Evolutionary conservation across 1,140 invertebrate species (phyloP), one percentile per base, ranked within the genome.

Genomic region (Papilio xuthus): DNA sequence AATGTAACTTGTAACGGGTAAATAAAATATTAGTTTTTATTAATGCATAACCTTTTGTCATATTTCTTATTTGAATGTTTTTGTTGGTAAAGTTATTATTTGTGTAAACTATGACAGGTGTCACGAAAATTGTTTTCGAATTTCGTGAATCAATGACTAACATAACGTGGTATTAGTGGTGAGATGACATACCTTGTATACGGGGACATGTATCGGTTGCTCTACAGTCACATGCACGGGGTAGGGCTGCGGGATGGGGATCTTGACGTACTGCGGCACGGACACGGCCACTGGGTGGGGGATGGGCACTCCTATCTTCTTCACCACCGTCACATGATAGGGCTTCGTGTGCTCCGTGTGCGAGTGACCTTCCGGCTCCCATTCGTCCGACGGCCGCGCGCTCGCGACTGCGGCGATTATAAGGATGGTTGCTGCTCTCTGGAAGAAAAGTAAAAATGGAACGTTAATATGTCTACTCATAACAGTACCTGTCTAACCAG

Each of bases 311-410:
- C 96, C 96, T 72, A 97, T 95, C 90, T 97, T 97, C 88, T 97
- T 97, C 79, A 96, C 95, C 82, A 97, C 96, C 13, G 96, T 96
- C 53, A 97, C 95, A 23, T 96, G 96, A 77, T 96, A 96, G 0
- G 96, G 95, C 85, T 96, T 96, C 1, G 96, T 95, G 87, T 95
- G 94, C 83, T 96, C 96, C 20, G 95, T 93, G 82, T 96, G 95
- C 9, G 96, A 95, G 82, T 93, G 82, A 96, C 98, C 94, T 96
- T 98, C 95, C 95, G 97, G 95, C 96, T 98, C 95, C 97, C 98
- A 95, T 89, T 95, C 88, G 86, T 95, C 88, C 95, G 96, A 93
- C 92, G 96, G 96, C 93, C 96, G 89, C 94, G 95, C 86, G 94
- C 95, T 82, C 94, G 95, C 93, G 94, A 95, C 86, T 94, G 96